Evolutionary conservation across 2,113 vertebrate species (phyloP), one percentile per base, ranked within the genome.

Genomic region (Sturnira hondurensis): DNA sequence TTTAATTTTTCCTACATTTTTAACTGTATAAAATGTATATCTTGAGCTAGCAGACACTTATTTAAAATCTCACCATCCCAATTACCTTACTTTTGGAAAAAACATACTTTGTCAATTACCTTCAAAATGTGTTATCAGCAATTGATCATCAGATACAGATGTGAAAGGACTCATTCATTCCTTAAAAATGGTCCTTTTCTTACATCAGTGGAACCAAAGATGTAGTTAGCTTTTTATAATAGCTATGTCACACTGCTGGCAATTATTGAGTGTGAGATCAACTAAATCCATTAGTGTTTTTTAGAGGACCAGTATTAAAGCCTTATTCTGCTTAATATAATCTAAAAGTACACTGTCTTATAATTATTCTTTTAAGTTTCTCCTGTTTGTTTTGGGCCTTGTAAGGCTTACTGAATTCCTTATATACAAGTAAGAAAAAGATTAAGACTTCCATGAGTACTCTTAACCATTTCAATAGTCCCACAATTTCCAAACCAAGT

Each of bases 401-500:
- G 1, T 45, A 16, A 89, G 24, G 50, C 3, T 95, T 26, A 28
- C 0, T 89, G 38, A 88, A 73, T 74, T 78, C 28, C 16, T 86
- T 83, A 4, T 45, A 78, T 4, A 68, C 10, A 89, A 74, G 5
- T 45, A 91, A 92, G 81, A 87, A 85, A 17, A 82, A 91, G 33
- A 88, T 13, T 70, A 90, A 78, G 43, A 71, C 71, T 31, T 38
- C 89, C 24, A 52, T 56, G 45, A 74, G 4, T 5, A 45, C 13
- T 63, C 36, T 63, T 6, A 38, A 22, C 4, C 5, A 19, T 93
- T 81, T 91, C 94, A 86, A 82, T 41, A 88, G 86, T 63, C 2
- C 31, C 94, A 54, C 33, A 96, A 74, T 88, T 88, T 94, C 8
- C 26, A 93, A 88, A 67, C 52, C 38, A 68, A 77, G 70, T 63